phyloP scores from a whole-genome alignment of 2,888 invertebrate genomes.

The Orgyia antiqua region DNA sequence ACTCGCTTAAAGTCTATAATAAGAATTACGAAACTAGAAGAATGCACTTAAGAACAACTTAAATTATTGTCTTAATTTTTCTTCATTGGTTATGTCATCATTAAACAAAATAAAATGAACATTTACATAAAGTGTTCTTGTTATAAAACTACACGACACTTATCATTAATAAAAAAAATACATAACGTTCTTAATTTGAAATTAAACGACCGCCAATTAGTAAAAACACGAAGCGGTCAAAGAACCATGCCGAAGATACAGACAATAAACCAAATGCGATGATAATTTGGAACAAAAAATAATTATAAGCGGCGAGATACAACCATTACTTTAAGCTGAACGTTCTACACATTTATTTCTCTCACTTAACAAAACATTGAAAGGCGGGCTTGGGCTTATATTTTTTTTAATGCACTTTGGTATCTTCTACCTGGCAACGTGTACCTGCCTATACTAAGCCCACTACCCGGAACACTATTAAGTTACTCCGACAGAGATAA shows the following conservation, averaged over 20 bases:
- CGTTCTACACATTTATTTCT: slow-evolving; percentile 27
- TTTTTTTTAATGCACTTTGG: slow-evolving; percentile 42
- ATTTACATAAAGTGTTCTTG: not conserved
- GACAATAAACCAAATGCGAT: slow-evolving; percentile 27
- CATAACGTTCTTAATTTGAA: slow-evolving; percentile 15
- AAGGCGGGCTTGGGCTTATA: slow-evolving; percentile 34
- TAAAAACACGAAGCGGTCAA: slow-evolving; percentile 23
- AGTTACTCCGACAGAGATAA: slow-evolving; percentile 59
- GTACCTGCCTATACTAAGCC: slow-evolving; percentile 58
- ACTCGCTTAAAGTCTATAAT: no score
- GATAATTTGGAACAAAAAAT: slow-evolving; percentile 28
- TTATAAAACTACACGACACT: slow-evolving; percentile 1
- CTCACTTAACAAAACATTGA: slow-evolving; percentile 41
- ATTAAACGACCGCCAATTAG: slow-evolving; percentile 34
- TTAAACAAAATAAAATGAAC: no score
- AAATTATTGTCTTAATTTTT: no score
- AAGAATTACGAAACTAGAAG: no score
- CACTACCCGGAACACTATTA: slow-evolving; percentile 71
- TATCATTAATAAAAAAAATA: slow-evolving; percentile 1
- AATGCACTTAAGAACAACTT: no score
- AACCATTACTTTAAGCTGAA: slow-evolving; percentile 14
- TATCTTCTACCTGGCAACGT: slow-evolving; percentile 54
- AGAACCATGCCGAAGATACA: slow-evolving; percentile 24
- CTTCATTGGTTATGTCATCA: no score
- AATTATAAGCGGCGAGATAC: slow-evolving; percentile 12